Evolutionary conservation across 2,888 invertebrate species (phyloP).

Genomic region (Stenchaetothrips biformis): DNA sequence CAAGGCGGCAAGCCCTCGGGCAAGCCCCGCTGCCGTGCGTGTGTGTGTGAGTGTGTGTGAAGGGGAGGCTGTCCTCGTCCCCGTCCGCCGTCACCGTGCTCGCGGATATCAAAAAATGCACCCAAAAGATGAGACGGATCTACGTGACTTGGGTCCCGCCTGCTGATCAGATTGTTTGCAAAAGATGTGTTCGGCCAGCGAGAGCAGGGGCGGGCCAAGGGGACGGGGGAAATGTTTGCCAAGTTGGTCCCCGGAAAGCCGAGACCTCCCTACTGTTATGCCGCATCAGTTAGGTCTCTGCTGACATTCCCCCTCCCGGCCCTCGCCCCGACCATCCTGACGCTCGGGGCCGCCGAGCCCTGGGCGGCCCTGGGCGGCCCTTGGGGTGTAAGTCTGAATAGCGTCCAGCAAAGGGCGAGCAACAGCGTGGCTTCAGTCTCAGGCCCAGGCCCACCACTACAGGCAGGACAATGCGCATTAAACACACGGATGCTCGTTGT

Average conservation of each 20-base stretch:
- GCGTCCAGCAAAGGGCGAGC: conserved; percentile 19
- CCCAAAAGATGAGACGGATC: too few relatives aligned
- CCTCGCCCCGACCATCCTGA: neutral
- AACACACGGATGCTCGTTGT: too few relatives aligned
- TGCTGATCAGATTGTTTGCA: too few relatives aligned
- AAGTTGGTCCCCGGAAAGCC: neutral
- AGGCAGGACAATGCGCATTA: too few relatives aligned
- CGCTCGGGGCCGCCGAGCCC: too few relatives aligned
- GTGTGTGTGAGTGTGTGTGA: neutral
- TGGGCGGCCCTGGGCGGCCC: too few relatives aligned
- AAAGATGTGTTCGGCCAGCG: too few relatives aligned
- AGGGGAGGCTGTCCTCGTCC: neutral
- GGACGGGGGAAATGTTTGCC: too few relatives aligned
- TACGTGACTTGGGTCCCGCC: too few relatives aligned
- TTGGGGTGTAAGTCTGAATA: neutral
- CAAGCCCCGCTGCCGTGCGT: neutral
- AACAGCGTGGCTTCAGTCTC: neutral
- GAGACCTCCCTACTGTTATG: neutral
- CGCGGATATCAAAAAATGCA: too few relatives aligned
- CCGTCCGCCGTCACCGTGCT: neutral
- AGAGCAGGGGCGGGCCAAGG: too few relatives aligned
- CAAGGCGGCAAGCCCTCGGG: neutral
- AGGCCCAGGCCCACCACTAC: too few relatives aligned
- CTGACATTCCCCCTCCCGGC: neutral
- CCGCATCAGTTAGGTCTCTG: neutral